Conservation (phyloP, 2,113 vertebrate species). For the Barbus barbus region DNA sequence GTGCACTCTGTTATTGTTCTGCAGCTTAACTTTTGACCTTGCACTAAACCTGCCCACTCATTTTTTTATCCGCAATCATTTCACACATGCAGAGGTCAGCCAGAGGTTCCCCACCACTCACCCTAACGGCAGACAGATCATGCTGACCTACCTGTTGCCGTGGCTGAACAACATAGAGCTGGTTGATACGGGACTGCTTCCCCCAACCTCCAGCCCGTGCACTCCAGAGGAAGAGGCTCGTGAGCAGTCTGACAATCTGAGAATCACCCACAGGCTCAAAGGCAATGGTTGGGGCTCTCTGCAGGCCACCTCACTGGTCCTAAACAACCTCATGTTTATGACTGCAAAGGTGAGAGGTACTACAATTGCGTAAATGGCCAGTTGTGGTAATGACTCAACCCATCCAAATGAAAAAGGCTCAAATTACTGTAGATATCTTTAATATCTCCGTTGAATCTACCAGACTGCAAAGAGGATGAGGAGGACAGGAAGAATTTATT, state of each 20-base stretch:
- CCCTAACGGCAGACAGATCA: constrained; percentile 94
- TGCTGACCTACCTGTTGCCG: constrained; percentile 95
- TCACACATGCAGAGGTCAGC: constrained; percentile 83
- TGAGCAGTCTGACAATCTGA: constrained; percentile 76
- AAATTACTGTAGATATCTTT: background rate
- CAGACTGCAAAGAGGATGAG: background rate
- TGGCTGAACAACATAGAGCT: constrained; percentile 98
- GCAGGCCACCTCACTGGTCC: constrained; percentile 93
- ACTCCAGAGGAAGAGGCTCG: constrained; percentile 88
- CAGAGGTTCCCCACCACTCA: constrained; percentile 95
- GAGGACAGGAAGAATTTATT: background rate
- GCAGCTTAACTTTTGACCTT: background rate
- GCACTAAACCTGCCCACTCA: background rate
- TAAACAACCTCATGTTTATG: constrained; percentile 99
- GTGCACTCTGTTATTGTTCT: background rate
- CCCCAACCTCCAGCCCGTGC: constrained; percentile 90
- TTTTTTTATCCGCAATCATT: background rate
- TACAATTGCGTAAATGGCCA: background rate
- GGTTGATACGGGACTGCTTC: constrained; percentile 91
- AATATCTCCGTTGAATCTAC: background rate
- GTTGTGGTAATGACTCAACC: background rate
- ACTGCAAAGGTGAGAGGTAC: constrained; percentile 87
- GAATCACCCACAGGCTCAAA: constrained; percentile 79
- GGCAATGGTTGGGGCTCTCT: constrained; percentile 96
- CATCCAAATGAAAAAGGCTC: background rate